Evolutionary conservation across 2,888 invertebrate species (phyloP), one percentile per base, ranked within the genome.

Genomic region (Malachius bipustulatus): DNA sequence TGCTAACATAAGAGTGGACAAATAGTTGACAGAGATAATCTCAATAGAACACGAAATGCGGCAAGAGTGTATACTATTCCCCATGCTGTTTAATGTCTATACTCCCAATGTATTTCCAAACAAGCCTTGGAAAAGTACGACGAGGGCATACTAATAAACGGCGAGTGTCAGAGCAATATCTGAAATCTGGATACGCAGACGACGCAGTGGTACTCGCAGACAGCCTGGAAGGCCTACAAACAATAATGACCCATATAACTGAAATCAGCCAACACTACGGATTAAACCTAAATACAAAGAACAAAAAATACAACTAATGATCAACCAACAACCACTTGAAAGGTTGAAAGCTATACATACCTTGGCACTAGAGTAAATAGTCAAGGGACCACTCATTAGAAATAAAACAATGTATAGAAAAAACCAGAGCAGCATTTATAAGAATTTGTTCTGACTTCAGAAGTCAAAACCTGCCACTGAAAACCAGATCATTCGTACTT

Each of bases 321-420:
- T 29, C 29, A 29, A 29, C 11, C 29, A 29, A 29, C 29, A 29
- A 29, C 29, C 29, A 8, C 8, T 29, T 29, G 29, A 29, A 29
- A 29, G 29, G 29, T 10, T 29, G 9, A 10, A 9, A 9, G 29
- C 11, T 9, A 29, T 10, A 9, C 11, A 10, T 29, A 29, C 11
- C 29, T 29, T 8, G 29, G 29, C 11, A 29, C 29, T 10, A 29
- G 10, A 9, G 11, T 29, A 8, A 29, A 29, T 10, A 10, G 11
- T 29, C n/a, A n/a, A n/a, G n/a, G n/a, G n/a, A n/a, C n/a, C n/a
- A n/a, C n/a, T n/a, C n/a, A n/a, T n/a, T n/a, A n/a, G n/a, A n/a
- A n/a, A n/a, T n/a, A n/a, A n/a, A n/a, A n/a, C n/a, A n/a, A n/a
- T n/a, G n/a, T n/a, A n/a, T n/a, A n/a, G n/a, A n/a, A n/a, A n/a